These are phyloP conservation scores for Anastatus disparis DNA, from an alignment of 1,140 invertebrate species.

Conservation along the genomic window DNA sequence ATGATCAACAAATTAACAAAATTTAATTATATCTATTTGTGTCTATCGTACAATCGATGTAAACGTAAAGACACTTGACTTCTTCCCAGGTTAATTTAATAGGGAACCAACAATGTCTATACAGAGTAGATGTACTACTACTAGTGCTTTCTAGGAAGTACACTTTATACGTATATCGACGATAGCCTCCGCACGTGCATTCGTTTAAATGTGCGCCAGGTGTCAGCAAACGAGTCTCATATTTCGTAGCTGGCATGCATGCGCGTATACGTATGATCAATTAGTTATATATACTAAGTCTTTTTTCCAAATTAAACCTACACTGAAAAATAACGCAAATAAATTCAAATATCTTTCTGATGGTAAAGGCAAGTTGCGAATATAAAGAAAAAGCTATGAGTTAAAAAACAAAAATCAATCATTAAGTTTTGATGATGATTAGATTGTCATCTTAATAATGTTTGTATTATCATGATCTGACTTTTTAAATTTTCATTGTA, in stretches of 20 bases:
- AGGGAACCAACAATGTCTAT: too few relatives aligned
- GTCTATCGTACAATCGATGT: too few relatives aligned
- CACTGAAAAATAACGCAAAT: conserved; percentile 29
- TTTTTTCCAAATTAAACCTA: conserved; percentile 19
- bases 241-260: conserved; percentile 7
- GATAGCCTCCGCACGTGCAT: neutral
- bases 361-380: conserved; percentile 10
- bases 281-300: too few relatives aligned
- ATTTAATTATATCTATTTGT: too few relatives aligned
- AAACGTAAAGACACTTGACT: too few relatives aligned
- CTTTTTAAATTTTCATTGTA: neutral
- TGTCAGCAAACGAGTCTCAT: conserved; percentile 39
- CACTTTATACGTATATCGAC: conserved; percentile 10
- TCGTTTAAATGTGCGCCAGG: too few relatives aligned
- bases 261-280: neutral
- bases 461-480: too few relatives aligned
- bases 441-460: too few relatives aligned
- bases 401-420: conserved; percentile 1
- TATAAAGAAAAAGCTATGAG: neutral
- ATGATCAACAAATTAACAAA: too few relatives aligned
- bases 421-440: too few relatives aligned
- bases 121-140: too few relatives aligned
- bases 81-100: too few relatives aligned
- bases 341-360: conserved; percentile 40
- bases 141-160: conserved; percentile 1